These are phyloP conservation scores for Sussaba pulchella DNA, from an alignment of 2,888 invertebrate species.

Conservation along the genomic window DNA sequence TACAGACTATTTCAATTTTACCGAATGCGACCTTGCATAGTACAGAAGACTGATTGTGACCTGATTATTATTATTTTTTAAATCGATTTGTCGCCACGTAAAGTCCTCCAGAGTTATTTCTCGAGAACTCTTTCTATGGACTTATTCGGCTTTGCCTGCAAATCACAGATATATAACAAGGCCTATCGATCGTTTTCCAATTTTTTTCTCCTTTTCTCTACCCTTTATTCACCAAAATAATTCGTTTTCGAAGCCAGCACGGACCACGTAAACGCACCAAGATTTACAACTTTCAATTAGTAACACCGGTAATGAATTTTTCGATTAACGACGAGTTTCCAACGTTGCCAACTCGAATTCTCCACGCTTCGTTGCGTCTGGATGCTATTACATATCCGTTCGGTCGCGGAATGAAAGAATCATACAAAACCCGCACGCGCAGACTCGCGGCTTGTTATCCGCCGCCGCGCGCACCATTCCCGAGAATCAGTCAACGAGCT, in stretches of 20 bases:
- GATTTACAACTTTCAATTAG: slow-evolving; percentile 68
- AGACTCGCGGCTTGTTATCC: slow-evolving; percentile 41
- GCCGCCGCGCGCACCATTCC: slow-evolving; percentile 26
- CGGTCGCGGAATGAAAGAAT: slow-evolving; percentile 16
- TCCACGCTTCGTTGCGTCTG: neutral
- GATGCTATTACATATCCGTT: slow-evolving; percentile 30
- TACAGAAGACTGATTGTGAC: no score
- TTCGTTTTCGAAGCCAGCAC: slow-evolving; percentile 11
- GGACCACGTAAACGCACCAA: neutral
- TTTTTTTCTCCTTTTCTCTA: neutral
- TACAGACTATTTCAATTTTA: no score
- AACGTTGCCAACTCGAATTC: slow-evolving; percentile 37
- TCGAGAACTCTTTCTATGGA: no score
- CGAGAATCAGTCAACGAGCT: slow-evolving; percentile 60
- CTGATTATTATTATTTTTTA: no score
- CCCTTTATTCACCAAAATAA: neutral
- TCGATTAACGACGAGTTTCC: slow-evolving; percentile 59
- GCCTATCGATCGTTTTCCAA: no score
- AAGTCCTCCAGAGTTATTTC: no score
- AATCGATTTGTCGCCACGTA: no score
- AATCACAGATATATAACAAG: slow-evolving; percentile 2
- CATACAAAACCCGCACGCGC: slow-evolving; percentile 21
- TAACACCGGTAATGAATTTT: slow-evolving; percentile 63
- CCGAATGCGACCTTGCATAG: no score
- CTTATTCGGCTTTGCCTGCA: no score